Evolutionary conservation across 64 coral and sea anemone genomes (phyloP), one percentile per base, ranked within the genome.

Genomic region (Catalaphyllia jardinei): DNA sequence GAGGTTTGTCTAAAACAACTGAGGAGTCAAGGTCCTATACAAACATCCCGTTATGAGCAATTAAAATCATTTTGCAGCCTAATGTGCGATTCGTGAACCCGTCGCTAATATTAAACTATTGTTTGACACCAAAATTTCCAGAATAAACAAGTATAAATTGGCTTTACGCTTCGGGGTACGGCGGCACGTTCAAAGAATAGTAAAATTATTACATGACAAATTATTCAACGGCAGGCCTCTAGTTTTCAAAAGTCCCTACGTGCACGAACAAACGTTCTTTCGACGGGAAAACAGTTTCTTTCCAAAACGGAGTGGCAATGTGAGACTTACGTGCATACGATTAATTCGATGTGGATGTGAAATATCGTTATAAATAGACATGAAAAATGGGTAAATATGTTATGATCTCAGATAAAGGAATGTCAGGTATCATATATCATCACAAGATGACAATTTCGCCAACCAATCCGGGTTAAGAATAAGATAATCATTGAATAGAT

Each of bases 111-210:
- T 85, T 71, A 85, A 85, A 69, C 62, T 85, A 65, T 85, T 85
- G 81, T 85, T 71, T 85, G 20, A 71, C 8, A 12, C 4, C 33
- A 85, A 71, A 71, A 85, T 71, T n/a, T 8, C 38, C 38, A 50
- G 20, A 85, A 85, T 85, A 71, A 85, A 71, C 63, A 85, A 1
- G 31, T 67, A 10, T 51, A 85, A 85, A 51, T 85, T 85, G 62
- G 63, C 38, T 35, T 50, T 30, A 85, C 39, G 63, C 62, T 52
- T 85, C 35, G 7, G 39, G 81, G 62, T 85, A 71, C 12, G 35
- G 62, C 81, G 81, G 81, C 35, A 85, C 15, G 63, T 71, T 71
- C 62, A 85, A 85, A 85, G 81, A 51, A 63, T 12, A 25, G 1
- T 3, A 65, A 51, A 24, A n/a, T 71, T 29, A 69, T 49, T 67